Evolutionary conservation across 2,888 invertebrate species (phyloP).

Genomic region (Cephus rjabovi): DNA sequence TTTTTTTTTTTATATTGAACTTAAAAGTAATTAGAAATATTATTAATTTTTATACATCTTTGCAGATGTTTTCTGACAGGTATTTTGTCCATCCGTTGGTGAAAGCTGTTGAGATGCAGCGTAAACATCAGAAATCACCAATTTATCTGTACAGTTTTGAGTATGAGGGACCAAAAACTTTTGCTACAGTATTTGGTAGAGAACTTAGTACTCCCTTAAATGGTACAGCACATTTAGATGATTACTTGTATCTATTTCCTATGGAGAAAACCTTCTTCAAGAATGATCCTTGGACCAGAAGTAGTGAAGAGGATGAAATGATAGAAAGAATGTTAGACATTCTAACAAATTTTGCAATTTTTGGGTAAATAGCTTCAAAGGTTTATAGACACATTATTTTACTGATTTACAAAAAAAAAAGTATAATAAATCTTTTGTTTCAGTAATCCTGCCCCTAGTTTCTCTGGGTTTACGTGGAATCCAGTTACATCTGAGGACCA

Average conservation of each 20-base stretch:
- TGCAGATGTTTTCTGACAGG: conserved; percentile 19
- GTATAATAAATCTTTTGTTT: not conserved
- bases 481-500: conserved; percentile 7
- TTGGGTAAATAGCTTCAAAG: conserved; percentile 3
- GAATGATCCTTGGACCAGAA: conserved; percentile 1
- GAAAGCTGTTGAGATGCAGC: conserved; percentile 8
- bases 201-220: not conserved
- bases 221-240: conserved; percentile 12
- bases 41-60: not conserved
- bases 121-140: conserved; percentile 10
- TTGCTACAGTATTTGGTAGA: not conserved
- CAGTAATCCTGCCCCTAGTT: conserved; percentile 19
- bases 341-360: conserved; percentile 13
- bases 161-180: not conserved
- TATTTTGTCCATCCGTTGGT: conserved; percentile 15
- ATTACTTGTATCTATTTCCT: conserved; percentile 12
- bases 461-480: conserved; percentile 14
- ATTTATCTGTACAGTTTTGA: conserved; percentile 15
- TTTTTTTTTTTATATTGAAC: not conserved
- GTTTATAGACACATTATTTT: not conserved
- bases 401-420: not conserved
- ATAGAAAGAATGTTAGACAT: conserved; percentile 12
- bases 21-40: not conserved
- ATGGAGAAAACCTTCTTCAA: conserved; percentile 18
- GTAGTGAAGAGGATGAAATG: conserved; percentile 8